Evolutionary conservation across 1,140 invertebrate genomes (phyloP), one percentile per base, ranked within the genome.

Genomic region (Anoplophora glabripennis): DNA sequence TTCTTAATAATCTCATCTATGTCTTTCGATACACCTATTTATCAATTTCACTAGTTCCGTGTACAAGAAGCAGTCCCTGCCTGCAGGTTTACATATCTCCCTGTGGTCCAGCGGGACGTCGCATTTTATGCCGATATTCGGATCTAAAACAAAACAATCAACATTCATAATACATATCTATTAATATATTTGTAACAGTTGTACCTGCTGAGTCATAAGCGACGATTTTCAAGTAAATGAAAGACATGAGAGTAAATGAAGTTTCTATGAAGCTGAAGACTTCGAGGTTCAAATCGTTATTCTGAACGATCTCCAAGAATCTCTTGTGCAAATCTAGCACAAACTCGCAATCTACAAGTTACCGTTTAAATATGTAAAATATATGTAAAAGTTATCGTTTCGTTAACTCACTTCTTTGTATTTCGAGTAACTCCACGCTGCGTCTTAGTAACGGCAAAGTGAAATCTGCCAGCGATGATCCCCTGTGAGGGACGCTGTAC

Each of bases 401-500:
- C 7, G 36, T 8, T 49, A 18, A 69, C 77, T 74, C 72, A 86
- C 86, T 84, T 78, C 84, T 84, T 68, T 80, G 77, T 42, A 86
- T 81, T 71, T 86, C 86, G 41, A 81, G 70, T 2, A 88, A 68
- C 63, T 88, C 86, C 1, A 84, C 77, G 2, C 85, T 82, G 56
- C 83, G 81, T 18, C 82, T 68, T 10, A 87, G 75, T 3, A 85
- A 77, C 0, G 84, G 84, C 40, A 83, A 73, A 61, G 84, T 86
- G 35, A 87, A 82, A 63, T 84, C 83, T 0, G 86, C 86, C 15
- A 88, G 76, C 7, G 82, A 80, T 1, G 86, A 89, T 1, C 86
- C 86, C 4, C 83, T 77, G 72, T 89, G 86, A 0, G 86, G 86
- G n/a, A 88, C 86, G 15, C 86, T 88, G 72, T 88, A 88, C 72